These are phyloP conservation scores for Solea solea DNA, from an alignment of 2,113 vertebrate genomes.

Conservation along the genomic window DNA sequence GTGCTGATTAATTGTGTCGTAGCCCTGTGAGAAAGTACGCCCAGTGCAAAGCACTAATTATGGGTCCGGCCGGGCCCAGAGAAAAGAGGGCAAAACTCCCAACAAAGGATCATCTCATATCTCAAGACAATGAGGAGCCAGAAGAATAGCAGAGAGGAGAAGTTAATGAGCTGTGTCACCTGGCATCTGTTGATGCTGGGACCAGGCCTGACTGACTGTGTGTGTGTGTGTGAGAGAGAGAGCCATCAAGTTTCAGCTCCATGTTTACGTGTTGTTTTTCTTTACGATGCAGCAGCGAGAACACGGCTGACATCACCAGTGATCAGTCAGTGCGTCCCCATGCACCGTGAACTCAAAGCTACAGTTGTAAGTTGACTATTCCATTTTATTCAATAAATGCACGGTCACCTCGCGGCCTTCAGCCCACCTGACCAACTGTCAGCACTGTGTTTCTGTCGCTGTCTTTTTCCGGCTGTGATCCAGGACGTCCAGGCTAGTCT, in stretches of 20 bases:
- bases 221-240: conserved; percentile 25
- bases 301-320: no score
- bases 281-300: no score
- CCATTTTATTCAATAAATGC: no score
- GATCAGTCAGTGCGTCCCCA: no score
- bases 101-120: conserved; percentile 88
- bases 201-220: conserved; percentile 48
- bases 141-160: conserved; percentile 79
- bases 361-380: no score
- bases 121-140: conserved; percentile 84
- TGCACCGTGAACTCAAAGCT: no score
- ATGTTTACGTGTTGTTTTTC: conserved; percentile 21
- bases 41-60: conserved; percentile 86
- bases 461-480: no score
- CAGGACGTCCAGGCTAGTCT: no score
- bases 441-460: no score
- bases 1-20: conserved; percentile 86
- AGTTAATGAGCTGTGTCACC: conserved; percentile 85
- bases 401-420: no score
- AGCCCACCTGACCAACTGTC: no score
- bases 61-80: conserved; percentile 73
- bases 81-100: conserved; percentile 78
- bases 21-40: conserved; percentile 87
- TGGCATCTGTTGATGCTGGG: conserved; percentile 77
- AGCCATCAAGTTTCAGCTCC: conserved; percentile 23